Conservation (phyloP, 2,113 vertebrate genomes). For the Notiomystis cincta region DNA sequence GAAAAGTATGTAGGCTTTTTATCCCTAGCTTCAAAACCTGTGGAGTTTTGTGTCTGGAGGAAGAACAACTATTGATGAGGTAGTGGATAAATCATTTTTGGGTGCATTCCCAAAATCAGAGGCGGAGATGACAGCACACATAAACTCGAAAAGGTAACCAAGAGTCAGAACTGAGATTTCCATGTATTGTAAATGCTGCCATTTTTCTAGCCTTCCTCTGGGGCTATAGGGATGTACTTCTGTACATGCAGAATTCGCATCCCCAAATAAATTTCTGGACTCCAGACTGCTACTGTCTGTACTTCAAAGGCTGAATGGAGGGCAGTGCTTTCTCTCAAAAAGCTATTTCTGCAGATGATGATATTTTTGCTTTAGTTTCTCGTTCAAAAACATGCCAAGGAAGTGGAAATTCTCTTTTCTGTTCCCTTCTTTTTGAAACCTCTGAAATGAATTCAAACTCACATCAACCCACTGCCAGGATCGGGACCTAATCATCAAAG, state of each 20-base stretch:
- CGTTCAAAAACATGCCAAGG: not conserved
- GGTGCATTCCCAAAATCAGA: not conserved
- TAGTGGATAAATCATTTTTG: not conserved
- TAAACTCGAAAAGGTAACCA: not conserved
- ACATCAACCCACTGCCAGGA: not conserved
- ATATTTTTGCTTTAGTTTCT: not conserved
- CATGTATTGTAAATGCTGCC: not conserved
- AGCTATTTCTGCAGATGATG: not conserved
- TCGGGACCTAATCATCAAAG: not conserved
- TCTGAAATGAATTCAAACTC: not conserved
- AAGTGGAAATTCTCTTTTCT: not conserved
- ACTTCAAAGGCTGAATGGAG: not conserved
- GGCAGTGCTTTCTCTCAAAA: not conserved
- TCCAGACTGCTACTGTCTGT: not conserved
- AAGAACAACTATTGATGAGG: too few relatives aligned
- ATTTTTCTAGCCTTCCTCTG: not conserved
- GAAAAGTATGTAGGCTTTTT: not conserved
- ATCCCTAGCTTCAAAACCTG: not conserved
- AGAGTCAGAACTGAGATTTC: not conserved
- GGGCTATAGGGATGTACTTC: not conserved
- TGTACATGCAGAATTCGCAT: rapidly evolving
- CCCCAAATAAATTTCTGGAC: not conserved
- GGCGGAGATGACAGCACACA: not conserved
- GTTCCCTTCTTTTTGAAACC: not conserved
- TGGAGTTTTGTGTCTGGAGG: too few relatives aligned